phyloP scores from a whole-genome alignment of 2,888 invertebrate genomes.

The Lutraria lutraria region DNA sequence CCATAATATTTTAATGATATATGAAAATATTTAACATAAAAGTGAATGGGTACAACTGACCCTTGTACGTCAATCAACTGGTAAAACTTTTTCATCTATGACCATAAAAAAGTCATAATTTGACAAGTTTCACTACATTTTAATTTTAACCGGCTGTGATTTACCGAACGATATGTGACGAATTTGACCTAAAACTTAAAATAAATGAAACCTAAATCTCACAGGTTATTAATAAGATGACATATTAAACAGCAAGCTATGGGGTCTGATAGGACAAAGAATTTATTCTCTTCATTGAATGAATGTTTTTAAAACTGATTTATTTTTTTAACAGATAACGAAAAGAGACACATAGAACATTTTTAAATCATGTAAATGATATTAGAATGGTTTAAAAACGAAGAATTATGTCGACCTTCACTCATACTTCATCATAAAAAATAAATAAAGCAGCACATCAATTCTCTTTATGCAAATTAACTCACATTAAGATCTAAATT shows the following conservation, averaged over 20 bases:
- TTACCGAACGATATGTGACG: background rate
- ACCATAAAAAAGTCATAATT: background rate
- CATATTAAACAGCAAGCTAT: slow-evolving; percentile 1
- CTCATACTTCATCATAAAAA: background rate
- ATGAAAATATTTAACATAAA: background rate
- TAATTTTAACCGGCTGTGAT: background rate
- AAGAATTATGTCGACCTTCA: background rate
- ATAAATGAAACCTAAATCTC: slow-evolving; percentile 4
- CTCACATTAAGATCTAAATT: background rate
- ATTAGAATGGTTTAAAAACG: background rate
- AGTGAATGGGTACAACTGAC: background rate
- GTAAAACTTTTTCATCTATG: background rate
- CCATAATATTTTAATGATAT: no score
- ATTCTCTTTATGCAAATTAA: background rate
- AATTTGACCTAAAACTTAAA: slow-evolving; percentile 21
- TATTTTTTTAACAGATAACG: background rate
- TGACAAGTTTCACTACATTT: background rate
- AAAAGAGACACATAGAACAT: background rate
- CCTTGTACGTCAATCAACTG: background rate
- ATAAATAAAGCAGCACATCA: background rate
- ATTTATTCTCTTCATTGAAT: background rate
- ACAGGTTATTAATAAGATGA: background rate
- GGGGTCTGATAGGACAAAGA: background rate
- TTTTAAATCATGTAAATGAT: background rate
- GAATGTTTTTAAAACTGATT: slow-evolving; percentile 12